Percentiles rank a stretch among this genome's conserved stretches.
phyloP scores from a whole-genome alignment of 2,797 vertebrate species.

The Pristis pectinata region DNA sequence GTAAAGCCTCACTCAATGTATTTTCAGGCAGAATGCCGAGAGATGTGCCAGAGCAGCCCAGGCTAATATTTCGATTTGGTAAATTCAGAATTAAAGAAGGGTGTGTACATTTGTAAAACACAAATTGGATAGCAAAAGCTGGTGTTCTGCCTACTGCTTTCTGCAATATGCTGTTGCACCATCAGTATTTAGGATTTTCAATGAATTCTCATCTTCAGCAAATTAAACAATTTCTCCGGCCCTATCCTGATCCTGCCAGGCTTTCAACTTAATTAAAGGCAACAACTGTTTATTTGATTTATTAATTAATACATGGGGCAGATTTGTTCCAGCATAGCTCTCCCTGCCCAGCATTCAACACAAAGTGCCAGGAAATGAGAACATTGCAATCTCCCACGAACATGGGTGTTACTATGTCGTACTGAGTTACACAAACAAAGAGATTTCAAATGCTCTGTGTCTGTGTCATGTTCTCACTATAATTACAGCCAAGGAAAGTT shows the following conservation, averaged over 20 bases:
- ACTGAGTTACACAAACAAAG: constrained; percentile 33
- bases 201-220: not conserved
- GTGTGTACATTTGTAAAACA: not conserved
- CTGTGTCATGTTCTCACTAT: constrained; percentile 29
- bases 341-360: not conserved
- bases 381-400: constrained; percentile 29
- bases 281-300: not conserved
- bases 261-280: not conserved
- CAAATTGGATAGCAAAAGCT: not conserved
- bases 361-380: constrained; percentile 31
- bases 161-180: not conserved
- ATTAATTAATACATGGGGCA: constrained; percentile 6
- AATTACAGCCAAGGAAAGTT: constrained; percentile 31
- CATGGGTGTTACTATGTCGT: constrained; percentile 28
- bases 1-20: not conserved
- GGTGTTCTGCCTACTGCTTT: not conserved
- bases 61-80: not conserved
- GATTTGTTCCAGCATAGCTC: constrained; percentile 1
- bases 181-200: not conserved
- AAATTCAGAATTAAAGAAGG: not conserved
- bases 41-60: not conserved
- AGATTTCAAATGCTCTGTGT: not conserved
- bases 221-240: not conserved
- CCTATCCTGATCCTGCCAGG: not conserved
- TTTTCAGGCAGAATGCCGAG: not conserved